Percentiles rank a stretch among this genome's conserved stretches.
phyloP scores from a whole-genome alignment of 2,113 vertebrate species.

The Oncorhynchus nerka region DNA sequence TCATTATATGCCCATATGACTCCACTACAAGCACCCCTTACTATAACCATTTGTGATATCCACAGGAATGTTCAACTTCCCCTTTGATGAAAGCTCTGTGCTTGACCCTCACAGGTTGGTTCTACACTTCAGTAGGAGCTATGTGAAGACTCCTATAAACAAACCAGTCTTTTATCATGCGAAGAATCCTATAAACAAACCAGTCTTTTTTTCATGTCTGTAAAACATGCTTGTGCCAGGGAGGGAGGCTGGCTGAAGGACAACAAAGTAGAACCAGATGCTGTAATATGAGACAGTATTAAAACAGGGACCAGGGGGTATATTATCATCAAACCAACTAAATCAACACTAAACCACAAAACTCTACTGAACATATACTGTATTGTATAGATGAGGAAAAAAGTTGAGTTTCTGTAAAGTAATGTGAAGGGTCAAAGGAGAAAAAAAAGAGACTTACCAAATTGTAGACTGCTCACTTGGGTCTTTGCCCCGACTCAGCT shows the following conservation, averaged over 20 bases:
- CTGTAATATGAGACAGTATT: slow-evolving; percentile 29
- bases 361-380: slow-evolving; percentile 1
- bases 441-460: slow-evolving; percentile 50
- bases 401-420: not conserved
- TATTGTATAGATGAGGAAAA: not conserved
- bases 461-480: not conserved
- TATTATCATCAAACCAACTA: slow-evolving; percentile 4
- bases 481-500: no score
- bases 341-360: slow-evolving; percentile 3
- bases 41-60: not conserved
- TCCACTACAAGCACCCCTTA: no score
- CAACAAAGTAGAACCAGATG: slow-evolving; percentile 53
- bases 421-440: not conserved
- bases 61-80: not conserved
- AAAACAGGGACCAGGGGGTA: slow-evolving; percentile 24
- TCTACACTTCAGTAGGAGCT: slow-evolving; percentile 12
- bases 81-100: not conserved
- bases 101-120: not conserved
- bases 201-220: not conserved
- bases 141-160: slow-evolving; percentile 30
- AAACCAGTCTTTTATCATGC: slow-evolving; percentile 5
- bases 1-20: not conserved
- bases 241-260: not conserved
- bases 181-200: slow-evolving; percentile 28
- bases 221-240: not conserved